phyloP scores from a whole-genome alignment of 2,797 vertebrate species.

The Phoxinus dragarum region DNA sequence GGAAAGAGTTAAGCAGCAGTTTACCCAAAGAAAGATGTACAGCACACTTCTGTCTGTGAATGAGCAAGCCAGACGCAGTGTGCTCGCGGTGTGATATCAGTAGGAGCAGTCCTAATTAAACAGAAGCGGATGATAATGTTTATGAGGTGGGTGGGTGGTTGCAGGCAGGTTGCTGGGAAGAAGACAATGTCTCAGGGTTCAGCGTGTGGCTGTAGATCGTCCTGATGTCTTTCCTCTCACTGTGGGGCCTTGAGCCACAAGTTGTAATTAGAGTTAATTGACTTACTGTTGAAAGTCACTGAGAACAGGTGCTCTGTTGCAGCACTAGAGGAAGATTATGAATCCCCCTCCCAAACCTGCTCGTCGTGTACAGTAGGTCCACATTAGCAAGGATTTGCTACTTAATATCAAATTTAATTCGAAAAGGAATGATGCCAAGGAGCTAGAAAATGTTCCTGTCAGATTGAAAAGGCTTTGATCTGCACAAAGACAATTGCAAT shows the following conservation, averaged over 20 bases:
- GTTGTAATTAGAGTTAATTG: conserved; percentile 60
- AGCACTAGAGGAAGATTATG: conserved; percentile 21
- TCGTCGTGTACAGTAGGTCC: conserved; percentile 23
- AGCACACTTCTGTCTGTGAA: conserved; percentile 28
- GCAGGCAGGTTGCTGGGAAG: conserved; percentile 2
- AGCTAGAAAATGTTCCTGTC: conserved; percentile 43
- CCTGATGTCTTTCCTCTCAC: conserved; percentile 8
- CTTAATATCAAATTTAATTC: conserved; percentile 62
- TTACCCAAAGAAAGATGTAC: neutral
- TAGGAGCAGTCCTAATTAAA: conserved; percentile 54
- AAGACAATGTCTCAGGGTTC: conserved; percentile 22
- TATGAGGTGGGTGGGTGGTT: conserved; percentile 32
- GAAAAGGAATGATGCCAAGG: conserved; percentile 39
- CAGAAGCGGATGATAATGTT: conserved; percentile 35
- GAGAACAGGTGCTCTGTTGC: conserved; percentile 27
- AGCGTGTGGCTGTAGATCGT: conserved; percentile 20
- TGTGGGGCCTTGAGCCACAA: conserved; percentile 15
- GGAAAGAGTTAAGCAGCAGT: neutral
- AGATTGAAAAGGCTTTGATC: conserved; percentile 55
- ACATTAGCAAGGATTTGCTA: conserved; percentile 49
- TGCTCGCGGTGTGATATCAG: conserved; percentile 46
- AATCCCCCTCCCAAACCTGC: conserved; percentile 36
- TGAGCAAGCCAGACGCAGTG: conserved; percentile 3
- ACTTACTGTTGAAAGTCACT: conserved; percentile 49
- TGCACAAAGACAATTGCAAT: conserved; percentile 40